Evolutionary conservation across 2,888 invertebrate species (phyloP).

Genomic region (Deilephila porcellus): DNA sequence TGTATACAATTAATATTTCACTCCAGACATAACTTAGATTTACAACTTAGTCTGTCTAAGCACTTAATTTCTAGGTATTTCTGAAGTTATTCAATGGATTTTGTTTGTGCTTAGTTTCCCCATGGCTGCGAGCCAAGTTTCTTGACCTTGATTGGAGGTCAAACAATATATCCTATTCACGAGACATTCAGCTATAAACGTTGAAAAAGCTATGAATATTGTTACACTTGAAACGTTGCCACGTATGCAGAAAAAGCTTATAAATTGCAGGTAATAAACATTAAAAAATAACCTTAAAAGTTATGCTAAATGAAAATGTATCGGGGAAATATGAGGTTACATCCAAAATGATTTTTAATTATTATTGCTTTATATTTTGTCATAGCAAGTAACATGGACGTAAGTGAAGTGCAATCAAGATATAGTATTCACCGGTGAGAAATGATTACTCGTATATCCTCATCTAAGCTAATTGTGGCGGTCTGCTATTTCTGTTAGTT

Average conservation of each 20-base stretch:
- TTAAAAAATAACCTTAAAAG: neutral
- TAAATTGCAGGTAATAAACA: neutral
- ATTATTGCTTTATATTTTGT: no score
- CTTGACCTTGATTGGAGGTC: neutral
- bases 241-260: neutral
- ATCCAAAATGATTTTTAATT: no score
- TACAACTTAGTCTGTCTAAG: neutral
- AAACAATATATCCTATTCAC: neutral
- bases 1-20: neutral
- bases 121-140: neutral
- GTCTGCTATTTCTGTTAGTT: no score
- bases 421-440: no score
- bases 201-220: constrained; percentile 4
- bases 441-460: no score
- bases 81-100: neutral
- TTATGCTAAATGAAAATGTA: no score
- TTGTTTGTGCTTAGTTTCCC: neutral
- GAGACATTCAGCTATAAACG: constrained; percentile 5
- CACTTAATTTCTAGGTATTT: neutral
- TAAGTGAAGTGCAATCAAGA: no score
- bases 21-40: neutral
- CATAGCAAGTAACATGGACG: no score
- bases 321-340: no score
- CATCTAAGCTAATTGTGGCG: no score
- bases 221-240: neutral